Evolutionary conservation across 1,140 invertebrate species (phyloP).

Genomic region (Ganaspis sp.): DNA sequence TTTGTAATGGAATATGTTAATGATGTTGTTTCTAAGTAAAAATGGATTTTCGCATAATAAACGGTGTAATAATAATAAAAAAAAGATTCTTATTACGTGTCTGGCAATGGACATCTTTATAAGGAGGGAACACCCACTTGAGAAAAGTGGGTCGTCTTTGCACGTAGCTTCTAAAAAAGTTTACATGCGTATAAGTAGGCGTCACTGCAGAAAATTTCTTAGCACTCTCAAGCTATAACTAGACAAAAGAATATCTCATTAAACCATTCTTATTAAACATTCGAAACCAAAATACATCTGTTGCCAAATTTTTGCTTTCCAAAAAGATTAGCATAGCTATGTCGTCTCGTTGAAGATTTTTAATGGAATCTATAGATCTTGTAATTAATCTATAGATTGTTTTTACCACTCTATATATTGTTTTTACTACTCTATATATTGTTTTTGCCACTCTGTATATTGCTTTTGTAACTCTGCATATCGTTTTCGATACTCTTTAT

Average conservation of each 20-base stretch:
- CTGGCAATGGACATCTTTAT: conserved; percentile 25
- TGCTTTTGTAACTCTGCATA: too few species aligned
- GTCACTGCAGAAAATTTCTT: conserved; percentile 4
- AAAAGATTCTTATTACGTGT: conserved; percentile 3
- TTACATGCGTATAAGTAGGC: conserved; percentile 25
- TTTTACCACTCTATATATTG: too few species aligned
- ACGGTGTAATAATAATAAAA: background rate
- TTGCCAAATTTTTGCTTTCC: too few species aligned
- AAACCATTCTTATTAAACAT: background rate
- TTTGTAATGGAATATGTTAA: background rate
- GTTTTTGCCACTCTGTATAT: too few species aligned
- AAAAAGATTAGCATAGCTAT: too few species aligned
- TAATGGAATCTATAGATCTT: too few species aligned
- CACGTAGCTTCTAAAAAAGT: conserved; percentile 9
- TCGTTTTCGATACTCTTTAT: too few species aligned
- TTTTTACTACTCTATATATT: too few species aligned
- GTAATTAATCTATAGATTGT: too few species aligned
- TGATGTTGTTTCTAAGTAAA: background rate
- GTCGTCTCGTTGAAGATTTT: too few species aligned
- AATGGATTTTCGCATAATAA: conserved; percentile 6
- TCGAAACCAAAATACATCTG: too few species aligned
- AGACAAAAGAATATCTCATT: conserved; percentile 5
- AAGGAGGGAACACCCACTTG: conserved; percentile 20
- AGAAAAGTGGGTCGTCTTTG: conserved; percentile 25
- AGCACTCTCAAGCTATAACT: background rate